These are phyloP conservation scores for Micromys minutus DNA, from an alignment of 2,113 vertebrate genomes.

Conservation along the genomic window DNA sequence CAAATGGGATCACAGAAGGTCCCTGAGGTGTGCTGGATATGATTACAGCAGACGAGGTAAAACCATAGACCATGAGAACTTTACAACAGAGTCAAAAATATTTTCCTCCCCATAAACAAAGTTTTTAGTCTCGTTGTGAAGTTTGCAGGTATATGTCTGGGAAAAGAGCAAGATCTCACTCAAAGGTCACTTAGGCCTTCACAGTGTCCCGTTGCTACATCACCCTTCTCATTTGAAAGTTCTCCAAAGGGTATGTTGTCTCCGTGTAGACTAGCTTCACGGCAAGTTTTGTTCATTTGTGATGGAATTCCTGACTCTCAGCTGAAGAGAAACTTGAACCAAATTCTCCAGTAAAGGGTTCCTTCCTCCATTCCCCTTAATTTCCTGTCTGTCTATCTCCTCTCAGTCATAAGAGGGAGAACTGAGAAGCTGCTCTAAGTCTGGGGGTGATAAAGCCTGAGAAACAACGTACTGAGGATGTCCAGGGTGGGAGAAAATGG, in stretches of 20 bases:
- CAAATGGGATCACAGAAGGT: background rate
- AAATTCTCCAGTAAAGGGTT: background rate
- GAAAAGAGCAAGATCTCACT: background rate
- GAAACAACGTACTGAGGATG: no score
- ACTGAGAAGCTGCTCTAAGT: background rate
- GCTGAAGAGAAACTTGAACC: background rate
- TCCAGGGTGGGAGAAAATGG: background rate
- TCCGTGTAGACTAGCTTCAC: background rate
- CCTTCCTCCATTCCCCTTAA: no score
- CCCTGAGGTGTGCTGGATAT: background rate
- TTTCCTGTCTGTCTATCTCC: background rate
- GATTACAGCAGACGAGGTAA: background rate
- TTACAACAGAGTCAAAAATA: background rate
- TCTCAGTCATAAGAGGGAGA: background rate
- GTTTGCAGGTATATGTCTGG: background rate
- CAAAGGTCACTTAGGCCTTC: background rate
- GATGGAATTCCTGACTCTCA: background rate
- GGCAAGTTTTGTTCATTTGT: background rate
- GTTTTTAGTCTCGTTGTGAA: background rate
- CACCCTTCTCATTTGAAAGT: background rate
- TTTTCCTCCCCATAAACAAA: background rate
- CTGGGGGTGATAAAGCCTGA: background rate
- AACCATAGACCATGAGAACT: background rate
- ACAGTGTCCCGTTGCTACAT: fast-evolving
- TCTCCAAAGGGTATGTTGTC: background rate